A percentile compares a stretch with the other conserved stretches of the same genome.
Evolutionary conservation across 2,797 vertebrate genomes (phyloP).

Genomic region (Cyclopterus lumpus): DNA sequence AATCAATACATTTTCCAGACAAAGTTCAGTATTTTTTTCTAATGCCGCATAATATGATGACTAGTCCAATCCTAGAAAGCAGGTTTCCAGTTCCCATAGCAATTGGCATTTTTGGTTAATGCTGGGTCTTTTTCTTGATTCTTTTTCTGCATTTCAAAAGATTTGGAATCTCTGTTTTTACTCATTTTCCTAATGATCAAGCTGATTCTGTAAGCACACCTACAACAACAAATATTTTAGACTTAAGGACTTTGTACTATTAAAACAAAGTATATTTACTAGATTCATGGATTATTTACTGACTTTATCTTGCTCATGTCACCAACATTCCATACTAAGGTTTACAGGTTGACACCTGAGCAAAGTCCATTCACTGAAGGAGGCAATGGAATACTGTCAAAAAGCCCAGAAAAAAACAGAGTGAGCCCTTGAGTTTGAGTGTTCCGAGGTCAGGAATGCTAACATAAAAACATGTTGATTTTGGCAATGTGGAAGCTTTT

Average conservation of each 20-base stretch:
- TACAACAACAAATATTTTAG: no score
- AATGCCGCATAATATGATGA: slow-evolving; percentile 44
- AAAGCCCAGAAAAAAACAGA: neutral
- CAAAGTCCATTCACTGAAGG: neutral
- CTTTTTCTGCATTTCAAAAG: no score
- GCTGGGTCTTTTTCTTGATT: neutral
- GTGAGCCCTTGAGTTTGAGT: neutral
- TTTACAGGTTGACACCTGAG: neutral
- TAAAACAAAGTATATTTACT: neutral
- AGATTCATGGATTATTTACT: neutral
- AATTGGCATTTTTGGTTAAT: neutral
- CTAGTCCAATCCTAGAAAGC: slow-evolving; percentile 7
- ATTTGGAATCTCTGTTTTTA: neutral
- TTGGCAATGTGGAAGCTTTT: neutral
- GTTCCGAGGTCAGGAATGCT: neutral
- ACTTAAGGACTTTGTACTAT: neutral
- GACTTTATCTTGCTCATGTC: neutral
- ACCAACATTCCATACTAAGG: neutral
- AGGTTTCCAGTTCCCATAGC: neutral
- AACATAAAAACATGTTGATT: neutral
- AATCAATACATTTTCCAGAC: slow-evolving; percentile 60
- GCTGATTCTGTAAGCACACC: neutral
- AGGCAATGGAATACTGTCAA: neutral
- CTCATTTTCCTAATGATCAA: neutral
- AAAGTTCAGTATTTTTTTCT: slow-evolving; percentile 46